Evolutionary conservation across 2,113 vertebrate species (phyloP).

Genomic region (Lichenostomus cassidix): DNA sequence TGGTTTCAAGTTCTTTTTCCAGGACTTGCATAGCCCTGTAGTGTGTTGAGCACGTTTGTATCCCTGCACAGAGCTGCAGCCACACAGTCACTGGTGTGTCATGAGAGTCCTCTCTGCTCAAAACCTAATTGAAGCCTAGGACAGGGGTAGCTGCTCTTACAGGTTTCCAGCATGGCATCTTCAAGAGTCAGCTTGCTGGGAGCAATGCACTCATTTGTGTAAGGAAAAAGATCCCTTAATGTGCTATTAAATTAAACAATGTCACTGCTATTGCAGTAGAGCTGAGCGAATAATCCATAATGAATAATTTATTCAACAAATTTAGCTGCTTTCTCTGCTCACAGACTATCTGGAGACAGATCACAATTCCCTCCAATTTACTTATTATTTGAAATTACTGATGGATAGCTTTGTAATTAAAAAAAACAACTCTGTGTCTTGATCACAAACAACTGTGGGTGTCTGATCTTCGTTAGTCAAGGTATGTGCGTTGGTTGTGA

Average conservation of each 20-base stretch:
- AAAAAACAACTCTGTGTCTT: constrained; percentile 66
- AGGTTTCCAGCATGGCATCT: constrained; percentile 42
- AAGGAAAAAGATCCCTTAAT: constrained; percentile 69
- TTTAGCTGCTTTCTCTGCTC: constrained; percentile 72
- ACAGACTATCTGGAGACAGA: constrained; percentile 72
- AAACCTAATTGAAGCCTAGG: constrained; percentile 7
- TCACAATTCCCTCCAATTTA: constrained; percentile 72
- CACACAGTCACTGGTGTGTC: not conserved
- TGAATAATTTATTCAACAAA: constrained; percentile 75
- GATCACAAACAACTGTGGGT: constrained; percentile 66
- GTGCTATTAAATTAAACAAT: constrained; percentile 74
- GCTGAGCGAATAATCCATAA: constrained; percentile 72
- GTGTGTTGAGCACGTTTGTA: not conserved
- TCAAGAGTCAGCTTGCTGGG: constrained; percentile 63
- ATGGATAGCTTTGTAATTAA: constrained; percentile 72
- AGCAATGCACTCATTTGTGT: constrained; percentile 69
- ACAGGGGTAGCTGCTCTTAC: constrained; percentile 3
- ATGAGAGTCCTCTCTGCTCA: not conserved
- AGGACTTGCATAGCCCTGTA: not conserved
- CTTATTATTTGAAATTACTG: constrained; percentile 73
- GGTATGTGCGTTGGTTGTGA: constrained; percentile 59
- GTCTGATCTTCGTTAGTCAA: constrained; percentile 65
- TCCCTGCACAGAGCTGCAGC: not conserved
- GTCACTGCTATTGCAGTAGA: constrained; percentile 68
- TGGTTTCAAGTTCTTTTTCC: not conserved